phyloP scores from a whole-genome alignment of 2,797 vertebrate species.

The Cyclopterus lumpus region DNA sequence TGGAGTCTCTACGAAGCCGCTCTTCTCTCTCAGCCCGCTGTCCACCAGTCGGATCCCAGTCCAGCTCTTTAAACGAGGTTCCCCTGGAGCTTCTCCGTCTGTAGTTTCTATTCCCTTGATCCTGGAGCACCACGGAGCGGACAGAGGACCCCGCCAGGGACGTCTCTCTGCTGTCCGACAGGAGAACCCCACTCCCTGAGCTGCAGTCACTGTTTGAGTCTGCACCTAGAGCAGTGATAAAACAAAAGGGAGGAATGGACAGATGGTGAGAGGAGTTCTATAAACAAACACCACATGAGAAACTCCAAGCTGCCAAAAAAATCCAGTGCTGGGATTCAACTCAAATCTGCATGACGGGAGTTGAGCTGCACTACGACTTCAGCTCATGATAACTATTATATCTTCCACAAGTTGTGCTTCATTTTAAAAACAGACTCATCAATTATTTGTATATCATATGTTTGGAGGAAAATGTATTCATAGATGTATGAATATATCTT shows the following conservation, averaged over 20 bases:
- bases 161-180: constrained; percentile 88
- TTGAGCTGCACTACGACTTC: constrained; percentile 38
- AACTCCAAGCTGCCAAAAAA: constrained; percentile 54
- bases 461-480: neutral
- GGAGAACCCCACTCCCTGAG: constrained; percentile 85
- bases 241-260: constrained; percentile 55
- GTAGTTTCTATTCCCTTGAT: constrained; percentile 75
- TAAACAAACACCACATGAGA: constrained; percentile 69
- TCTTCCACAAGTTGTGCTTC: constrained; percentile 1
- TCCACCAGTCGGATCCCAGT: constrained; percentile 77
- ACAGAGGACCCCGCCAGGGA: constrained; percentile 81
- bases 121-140: constrained; percentile 49
- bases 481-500: neutral
- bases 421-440: constrained; percentile 6
- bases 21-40: constrained; percentile 67
- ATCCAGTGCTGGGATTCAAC: constrained; percentile 44
- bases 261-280: constrained; percentile 67
- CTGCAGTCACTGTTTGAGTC: constrained; percentile 89
- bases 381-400: constrained; percentile 15
- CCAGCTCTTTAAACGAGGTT: constrained; percentile 88
- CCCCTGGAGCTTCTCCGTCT: constrained; percentile 84
- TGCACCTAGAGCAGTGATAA: constrained; percentile 67
- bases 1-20: constrained; percentile 24
- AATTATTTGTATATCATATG: neutral
- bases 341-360: constrained; percentile 49